phyloP scores from a whole-genome alignment of 2,797 vertebrate species.

The Bovichtus variegatus region DNA sequence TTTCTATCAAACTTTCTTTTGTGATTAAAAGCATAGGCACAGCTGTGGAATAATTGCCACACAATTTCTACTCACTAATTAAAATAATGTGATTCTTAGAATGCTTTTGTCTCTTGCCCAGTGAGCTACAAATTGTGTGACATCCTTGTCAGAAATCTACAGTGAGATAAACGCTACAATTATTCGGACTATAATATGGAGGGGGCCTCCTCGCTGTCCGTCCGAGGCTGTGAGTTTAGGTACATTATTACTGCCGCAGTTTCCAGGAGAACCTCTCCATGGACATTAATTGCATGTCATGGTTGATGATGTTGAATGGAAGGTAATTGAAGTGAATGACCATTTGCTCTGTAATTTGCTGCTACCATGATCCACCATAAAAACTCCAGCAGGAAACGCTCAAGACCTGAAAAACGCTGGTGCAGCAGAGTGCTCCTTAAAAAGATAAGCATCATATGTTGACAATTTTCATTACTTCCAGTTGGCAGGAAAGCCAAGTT shows the following conservation, averaged over 20 bases:
- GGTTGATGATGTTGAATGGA: conserved; percentile 78
- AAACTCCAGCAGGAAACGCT: conserved; percentile 79
- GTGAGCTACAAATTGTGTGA: conserved; percentile 39
- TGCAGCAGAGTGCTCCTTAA: conserved; percentile 78
- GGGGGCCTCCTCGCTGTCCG: conserved; percentile 41
- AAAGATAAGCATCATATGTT: conserved; percentile 86
- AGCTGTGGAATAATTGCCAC: conserved; percentile 36
- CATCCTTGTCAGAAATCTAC: conserved; percentile 24
- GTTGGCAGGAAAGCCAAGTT: conserved; percentile 78
- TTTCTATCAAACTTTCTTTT: conserved; percentile 36
- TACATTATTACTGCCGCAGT: conserved; percentile 54
- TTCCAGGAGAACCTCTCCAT: conserved; percentile 67
- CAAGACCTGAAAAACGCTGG: conserved; percentile 74
- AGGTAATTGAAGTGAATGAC: conserved; percentile 84
- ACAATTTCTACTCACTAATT: conserved; percentile 27
- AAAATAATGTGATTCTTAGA: conserved; percentile 41
- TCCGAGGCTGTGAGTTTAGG: conserved; percentile 46
- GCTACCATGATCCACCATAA: conserved; percentile 83
- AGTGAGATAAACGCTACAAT: conserved; percentile 25
- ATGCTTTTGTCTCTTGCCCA: conserved; percentile 35
- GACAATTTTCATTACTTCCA: conserved; percentile 86
- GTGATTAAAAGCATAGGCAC: conserved; percentile 12
- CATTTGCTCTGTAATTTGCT: conserved; percentile 85
- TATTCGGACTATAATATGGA: conserved; percentile 18
- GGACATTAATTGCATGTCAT: conserved; percentile 81